Evolutionary conservation across 2,797 vertebrate species (phyloP).

Genomic region (Allenopithecus nigroviridis): DNA sequence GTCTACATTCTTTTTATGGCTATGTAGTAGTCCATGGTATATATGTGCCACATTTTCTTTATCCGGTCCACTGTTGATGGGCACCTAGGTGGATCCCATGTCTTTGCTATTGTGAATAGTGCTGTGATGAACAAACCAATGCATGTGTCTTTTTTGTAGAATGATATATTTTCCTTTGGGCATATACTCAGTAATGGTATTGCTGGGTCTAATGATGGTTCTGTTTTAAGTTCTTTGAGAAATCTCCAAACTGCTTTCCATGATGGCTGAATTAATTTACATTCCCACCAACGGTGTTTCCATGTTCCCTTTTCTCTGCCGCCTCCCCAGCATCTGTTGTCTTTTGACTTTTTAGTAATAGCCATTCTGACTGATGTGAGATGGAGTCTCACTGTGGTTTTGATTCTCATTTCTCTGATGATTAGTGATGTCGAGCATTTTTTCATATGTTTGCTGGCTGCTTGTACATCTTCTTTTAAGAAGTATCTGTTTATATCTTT

Average conservation of each 20-base stretch:
- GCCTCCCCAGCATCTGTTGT: neutral
- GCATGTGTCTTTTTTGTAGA: neutral
- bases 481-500: neutral
- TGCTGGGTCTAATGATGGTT: neutral
- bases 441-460: neutral
- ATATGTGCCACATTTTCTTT: neutral
- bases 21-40: neutral
- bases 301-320: neutral
- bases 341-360: neutral
- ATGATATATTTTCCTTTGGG: neutral
- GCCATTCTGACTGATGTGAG: neutral
- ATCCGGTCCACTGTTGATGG: neutral
- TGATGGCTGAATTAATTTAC: neutral
- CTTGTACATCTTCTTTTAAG: neutral
- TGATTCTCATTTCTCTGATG: neutral
- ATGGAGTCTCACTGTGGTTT: neutral
- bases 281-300: neutral
- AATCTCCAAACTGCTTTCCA: neutral
- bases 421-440: neutral
- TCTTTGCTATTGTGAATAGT: neutral
- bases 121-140: neutral
- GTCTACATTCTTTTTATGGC: neutral
- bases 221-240: neutral
- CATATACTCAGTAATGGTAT: neutral
- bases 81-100: neutral